phyloP scores from a whole-genome alignment of 2,797 vertebrate genomes.

The Cryptoblepharus egeriae region DNA sequence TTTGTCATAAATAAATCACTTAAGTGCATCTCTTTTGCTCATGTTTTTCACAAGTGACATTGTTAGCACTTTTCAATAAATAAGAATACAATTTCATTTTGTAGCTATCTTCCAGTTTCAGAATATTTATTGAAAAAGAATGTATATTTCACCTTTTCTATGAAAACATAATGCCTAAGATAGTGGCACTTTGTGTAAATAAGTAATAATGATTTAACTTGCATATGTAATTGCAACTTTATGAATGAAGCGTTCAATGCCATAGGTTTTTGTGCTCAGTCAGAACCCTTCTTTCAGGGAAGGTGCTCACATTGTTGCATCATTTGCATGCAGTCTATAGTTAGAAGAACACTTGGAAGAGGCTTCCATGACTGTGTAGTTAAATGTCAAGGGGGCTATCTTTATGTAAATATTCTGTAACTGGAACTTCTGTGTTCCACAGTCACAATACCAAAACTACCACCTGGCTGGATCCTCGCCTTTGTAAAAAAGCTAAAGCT shows the following conservation, averaged over 20 bases:
- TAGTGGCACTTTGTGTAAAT: too few species aligned
- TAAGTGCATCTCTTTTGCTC: background rate
- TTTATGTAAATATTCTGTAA: slow-evolving; percentile 44
- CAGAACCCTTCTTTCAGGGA: background rate
- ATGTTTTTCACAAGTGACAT: background rate
- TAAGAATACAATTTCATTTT: background rate
- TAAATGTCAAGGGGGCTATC: background rate
- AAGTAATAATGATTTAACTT: background rate
- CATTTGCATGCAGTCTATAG: background rate
- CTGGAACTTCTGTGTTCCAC: slow-evolving; percentile 58
- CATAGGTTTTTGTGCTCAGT: background rate
- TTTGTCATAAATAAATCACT: background rate
- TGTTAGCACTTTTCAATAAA: background rate
- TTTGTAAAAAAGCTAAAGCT: slow-evolving; percentile 96
- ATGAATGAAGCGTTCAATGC: background rate
- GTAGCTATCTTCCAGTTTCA: slow-evolving; percentile 25
- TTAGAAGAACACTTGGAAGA: background rate
- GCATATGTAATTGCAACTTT: background rate
- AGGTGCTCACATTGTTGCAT: background rate
- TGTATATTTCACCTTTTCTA: too few species aligned
- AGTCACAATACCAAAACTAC: slow-evolving; percentile 99
- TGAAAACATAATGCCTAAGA: too few species aligned
- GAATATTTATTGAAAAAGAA: background rate
- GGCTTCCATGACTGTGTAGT: background rate
- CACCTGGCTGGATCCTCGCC: slow-evolving; percentile 96